phyloP scores from a whole-genome alignment of 1,140 invertebrate genomes.

The Lepidurus packardi region DNA sequence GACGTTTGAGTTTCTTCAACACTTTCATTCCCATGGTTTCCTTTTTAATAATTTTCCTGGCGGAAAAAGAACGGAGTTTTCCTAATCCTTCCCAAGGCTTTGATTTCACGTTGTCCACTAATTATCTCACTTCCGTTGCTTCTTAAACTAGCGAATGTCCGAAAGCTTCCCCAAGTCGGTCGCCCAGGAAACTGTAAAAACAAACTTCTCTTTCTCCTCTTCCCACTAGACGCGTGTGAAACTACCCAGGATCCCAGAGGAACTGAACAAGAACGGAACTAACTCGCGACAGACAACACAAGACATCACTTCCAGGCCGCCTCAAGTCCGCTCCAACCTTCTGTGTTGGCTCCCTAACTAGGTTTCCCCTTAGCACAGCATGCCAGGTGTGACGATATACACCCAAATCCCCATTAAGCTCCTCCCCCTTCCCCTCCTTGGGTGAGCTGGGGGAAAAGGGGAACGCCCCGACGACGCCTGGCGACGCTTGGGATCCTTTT shows the following conservation, averaged over 20 bases:
- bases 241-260: constrained; percentile 4
- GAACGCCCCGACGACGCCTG: not conserved
- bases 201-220: not conserved
- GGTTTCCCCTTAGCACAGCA: not conserved
- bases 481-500: not conserved
- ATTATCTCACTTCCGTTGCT: constrained; percentile 11
- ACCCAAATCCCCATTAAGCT: not conserved
- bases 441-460: not conserved
- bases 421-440: not conserved
- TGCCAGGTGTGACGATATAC: not conserved
- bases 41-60: not conserved
- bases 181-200: no score
- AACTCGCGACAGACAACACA: not conserved
- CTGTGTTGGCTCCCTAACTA: not conserved
- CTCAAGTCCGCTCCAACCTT: not conserved
- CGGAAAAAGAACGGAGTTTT: not conserved
- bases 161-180: no score
- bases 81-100: not conserved
- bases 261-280: constrained; percentile 14
- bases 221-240: not conserved
- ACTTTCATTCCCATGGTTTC: constrained; percentile 47
- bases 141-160: no score
- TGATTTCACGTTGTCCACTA: not conserved
- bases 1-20: constrained; percentile 53
- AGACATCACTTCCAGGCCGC: not conserved